A percentile compares a stretch with the other conserved stretches of the same genome.
Conservation (phyloP, 2,888 invertebrate genomes). For the Lomographa bimaculata region DNA sequence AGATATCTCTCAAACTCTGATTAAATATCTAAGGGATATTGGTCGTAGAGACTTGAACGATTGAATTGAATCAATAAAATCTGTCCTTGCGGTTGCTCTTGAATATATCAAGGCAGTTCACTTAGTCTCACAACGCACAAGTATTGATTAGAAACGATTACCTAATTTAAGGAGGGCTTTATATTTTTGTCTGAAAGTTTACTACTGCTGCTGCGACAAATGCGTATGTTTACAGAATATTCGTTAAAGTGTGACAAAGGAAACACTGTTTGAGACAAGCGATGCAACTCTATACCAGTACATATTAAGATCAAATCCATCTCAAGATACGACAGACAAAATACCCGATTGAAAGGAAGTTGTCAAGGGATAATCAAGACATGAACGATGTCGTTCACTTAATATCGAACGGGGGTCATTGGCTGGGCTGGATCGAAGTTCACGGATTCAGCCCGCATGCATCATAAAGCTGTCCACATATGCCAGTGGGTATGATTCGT, state of each 20-base stretch:
- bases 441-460: slow-evolving; percentile 47
- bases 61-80: slow-evolving; percentile 21
- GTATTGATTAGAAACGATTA: slow-evolving; percentile 24
- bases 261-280: slow-evolving; percentile 17
- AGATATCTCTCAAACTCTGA: slow-evolving; percentile 18
- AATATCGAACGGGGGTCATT: slow-evolving; percentile 64
- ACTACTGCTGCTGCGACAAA: no score
- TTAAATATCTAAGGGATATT: slow-evolving; percentile 19
- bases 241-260: no score
- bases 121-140: no score
- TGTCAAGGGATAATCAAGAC: slow-evolving; percentile 72
- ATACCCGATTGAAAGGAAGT: slow-evolving; percentile 60
- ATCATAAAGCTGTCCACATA: slow-evolving; percentile 43
- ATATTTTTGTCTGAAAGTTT: neutral
- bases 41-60: slow-evolving; percentile 14
- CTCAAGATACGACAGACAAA: slow-evolving; percentile 21
- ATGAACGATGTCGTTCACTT: slow-evolving; percentile 75
- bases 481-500: slow-evolving; percentile 36
- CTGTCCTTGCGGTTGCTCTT: slow-evolving; percentile 15
- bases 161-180: slow-evolving; percentile 12
- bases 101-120: slow-evolving; percentile 18
- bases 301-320: slow-evolving; percentile 27
- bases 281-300: slow-evolving; percentile 16
- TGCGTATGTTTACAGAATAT: no score
- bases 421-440: slow-evolving; percentile 66